Percentiles rank a stretch among this genome's conserved stretches.
Evolutionary conservation across 64 coral and sea anemone genomes (phyloP).

Genomic region (Montipora efflorescens): DNA sequence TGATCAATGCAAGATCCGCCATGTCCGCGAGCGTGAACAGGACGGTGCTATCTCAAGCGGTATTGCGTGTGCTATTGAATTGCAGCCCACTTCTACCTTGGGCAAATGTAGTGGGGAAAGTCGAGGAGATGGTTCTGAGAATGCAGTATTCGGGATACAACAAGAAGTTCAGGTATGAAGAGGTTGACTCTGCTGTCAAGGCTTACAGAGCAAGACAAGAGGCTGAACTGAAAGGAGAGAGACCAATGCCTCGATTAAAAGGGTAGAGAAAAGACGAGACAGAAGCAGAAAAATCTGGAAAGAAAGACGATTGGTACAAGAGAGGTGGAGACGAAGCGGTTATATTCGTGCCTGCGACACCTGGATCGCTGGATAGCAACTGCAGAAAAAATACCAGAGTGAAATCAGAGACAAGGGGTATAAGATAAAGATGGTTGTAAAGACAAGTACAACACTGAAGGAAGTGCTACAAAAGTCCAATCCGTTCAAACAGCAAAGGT

Average conservation of each 20-base stretch:
- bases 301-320: slow-evolving; percentile 20
- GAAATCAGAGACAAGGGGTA: background rate
- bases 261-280: background rate
- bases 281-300: background rate
- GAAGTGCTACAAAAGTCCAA: background rate
- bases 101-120: background rate
- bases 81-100: slow-evolving; percentile 19
- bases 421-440: background rate
- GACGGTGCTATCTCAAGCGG: too few relatives aligned
- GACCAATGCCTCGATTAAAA: slow-evolving; percentile 5
- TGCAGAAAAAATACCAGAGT: background rate
- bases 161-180: slow-evolving; percentile 4
- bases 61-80: slow-evolving; percentile 1
- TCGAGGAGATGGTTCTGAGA: slow-evolving; percentile 8
- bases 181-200: background rate
- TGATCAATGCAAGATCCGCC: background rate
- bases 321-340: background rate
- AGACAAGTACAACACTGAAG: background rate
- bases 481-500: background rate
- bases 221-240: background rate
- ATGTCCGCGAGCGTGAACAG: background rate
- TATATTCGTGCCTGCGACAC: background rate
- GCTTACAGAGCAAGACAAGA: background rate
- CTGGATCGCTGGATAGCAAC: background rate
- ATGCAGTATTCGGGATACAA: slow-evolving; percentile 49